Conservation (phyloP, 2,888 invertebrate genomes). For the Leucophenga montana region DNA sequence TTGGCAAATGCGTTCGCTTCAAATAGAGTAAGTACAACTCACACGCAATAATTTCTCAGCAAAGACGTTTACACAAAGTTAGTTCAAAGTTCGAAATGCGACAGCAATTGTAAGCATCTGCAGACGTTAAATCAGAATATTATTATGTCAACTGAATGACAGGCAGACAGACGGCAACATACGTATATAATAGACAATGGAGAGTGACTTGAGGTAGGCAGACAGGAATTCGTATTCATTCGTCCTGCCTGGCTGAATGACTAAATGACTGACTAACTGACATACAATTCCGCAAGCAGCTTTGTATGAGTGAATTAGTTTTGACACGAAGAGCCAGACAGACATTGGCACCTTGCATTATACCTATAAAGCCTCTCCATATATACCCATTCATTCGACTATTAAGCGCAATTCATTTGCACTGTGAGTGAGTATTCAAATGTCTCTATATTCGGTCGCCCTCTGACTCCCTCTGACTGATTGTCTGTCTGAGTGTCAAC, state of each 20-base stretch:
- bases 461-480: not conserved
- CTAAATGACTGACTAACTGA: not conserved
- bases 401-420: conserved; percentile 1
- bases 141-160: conserved; percentile 23
- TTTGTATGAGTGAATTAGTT: conserved; percentile 54
- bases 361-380: conserved; percentile 22
- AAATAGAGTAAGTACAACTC: not conserved
- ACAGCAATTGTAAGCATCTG: not conserved
- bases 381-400: not conserved
- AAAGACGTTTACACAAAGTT: not conserved
- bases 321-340: conserved; percentile 51
- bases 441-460: not conserved
- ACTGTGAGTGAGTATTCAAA: not conserved
- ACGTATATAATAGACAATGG: not conserved
- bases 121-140: conserved; percentile 16
- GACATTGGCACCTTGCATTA: conserved; percentile 4
- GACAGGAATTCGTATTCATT: not conserved
- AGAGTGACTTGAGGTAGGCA: not conserved
- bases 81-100: not conserved
- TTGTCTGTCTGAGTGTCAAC: not conserved
- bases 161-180: not conserved
- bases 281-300: conserved; percentile 26
- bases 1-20: conserved; percentile 13
- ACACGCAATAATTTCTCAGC: not conserved
- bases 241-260: not conserved